Conservation (phyloP, 2,888 invertebrate species). For the Clostera curtula region DNA sequence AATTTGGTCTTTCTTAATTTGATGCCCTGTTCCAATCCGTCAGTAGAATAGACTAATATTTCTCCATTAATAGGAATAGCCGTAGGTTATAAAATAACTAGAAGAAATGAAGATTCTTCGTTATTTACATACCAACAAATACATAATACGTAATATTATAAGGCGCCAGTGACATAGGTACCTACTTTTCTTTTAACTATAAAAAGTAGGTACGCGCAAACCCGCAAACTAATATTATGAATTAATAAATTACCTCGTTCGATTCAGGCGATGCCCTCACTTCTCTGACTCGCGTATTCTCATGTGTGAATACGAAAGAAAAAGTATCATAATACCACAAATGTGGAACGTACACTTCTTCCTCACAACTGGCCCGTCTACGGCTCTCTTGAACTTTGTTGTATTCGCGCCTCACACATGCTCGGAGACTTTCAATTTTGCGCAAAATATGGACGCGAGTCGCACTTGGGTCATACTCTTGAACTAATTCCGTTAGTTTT, state of each 20-base stretch:
- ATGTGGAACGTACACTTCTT: slow-evolving; percentile 45
- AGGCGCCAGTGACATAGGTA: too few species aligned
- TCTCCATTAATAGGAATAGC: too few species aligned
- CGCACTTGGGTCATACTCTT: slow-evolving; percentile 47
- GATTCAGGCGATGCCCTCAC: slow-evolving; percentile 12
- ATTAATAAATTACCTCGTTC: slow-evolving; percentile 13
- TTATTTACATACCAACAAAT: too few species aligned
- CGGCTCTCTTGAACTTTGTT: slow-evolving; percentile 46
- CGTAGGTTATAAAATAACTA: too few species aligned
- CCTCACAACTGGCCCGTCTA: slow-evolving; percentile 26
- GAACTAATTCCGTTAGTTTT: slow-evolving; percentile 47
- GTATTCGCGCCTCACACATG: slow-evolving; percentile 54
- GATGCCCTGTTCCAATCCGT: too few species aligned
- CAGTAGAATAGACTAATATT: too few species aligned
- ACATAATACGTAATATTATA: too few species aligned
- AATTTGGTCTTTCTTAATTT: too few species aligned
- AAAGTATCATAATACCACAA: slow-evolving; percentile 57
- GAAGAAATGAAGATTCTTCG: too few species aligned
- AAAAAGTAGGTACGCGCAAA: too few species aligned
- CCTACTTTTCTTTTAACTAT: too few species aligned
- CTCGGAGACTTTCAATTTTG: slow-evolving; percentile 61
- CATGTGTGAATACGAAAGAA: slow-evolving; percentile 43
- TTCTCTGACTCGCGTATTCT: slow-evolving; percentile 14
- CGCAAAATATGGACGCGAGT: slow-evolving; percentile 56
- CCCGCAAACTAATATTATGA: too few species aligned